Evolutionary conservation across 2,797 vertebrate genomes (phyloP).

Genomic region (Enteromius trimaculatus): DNA sequence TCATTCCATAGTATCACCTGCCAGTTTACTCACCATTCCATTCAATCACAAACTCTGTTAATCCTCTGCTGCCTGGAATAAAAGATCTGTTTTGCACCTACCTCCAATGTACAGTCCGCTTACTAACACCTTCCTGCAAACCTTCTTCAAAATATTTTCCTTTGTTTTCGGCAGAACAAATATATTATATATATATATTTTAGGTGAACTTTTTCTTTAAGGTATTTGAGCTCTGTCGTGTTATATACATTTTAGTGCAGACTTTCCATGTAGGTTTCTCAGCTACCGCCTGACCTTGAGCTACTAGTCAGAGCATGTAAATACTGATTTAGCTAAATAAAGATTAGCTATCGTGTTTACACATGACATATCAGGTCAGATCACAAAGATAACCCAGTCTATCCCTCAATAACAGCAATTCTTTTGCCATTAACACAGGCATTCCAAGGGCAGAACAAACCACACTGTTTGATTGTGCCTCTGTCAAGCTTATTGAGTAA

Average conservation of each 20-base stretch:
- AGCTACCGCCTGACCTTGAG: neutral
- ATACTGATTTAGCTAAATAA: constrained; percentile 54
- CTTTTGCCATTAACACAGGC: constrained; percentile 69
- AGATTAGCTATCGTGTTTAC: constrained; percentile 35
- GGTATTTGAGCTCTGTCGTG: neutral
- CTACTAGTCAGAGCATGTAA: constrained; percentile 56
- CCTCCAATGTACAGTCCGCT: no score
- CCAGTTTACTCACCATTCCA: no score
- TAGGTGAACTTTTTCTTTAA: neutral
- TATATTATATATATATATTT: no score
- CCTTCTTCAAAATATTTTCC: no score
- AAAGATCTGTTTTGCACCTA: no score
- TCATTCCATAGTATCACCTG: no score
- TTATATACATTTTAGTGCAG: neutral
- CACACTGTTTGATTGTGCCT: constrained; percentile 73
- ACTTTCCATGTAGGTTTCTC: constrained; percentile 44
- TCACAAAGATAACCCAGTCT: constrained; percentile 3
- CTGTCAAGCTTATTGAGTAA: constrained; percentile 69
- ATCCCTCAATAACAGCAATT: constrained; percentile 45
- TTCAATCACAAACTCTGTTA: no score
- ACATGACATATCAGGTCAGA: constrained; percentile 63
- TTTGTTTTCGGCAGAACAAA: no score
- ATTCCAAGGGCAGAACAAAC: constrained; percentile 65
- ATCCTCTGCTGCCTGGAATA: no score
- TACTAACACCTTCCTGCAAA: no score